Percentiles rank a stretch among this genome's conserved stretches.
These are phyloP conservation scores for Caenorhabditis tropicalis DNA, from an alignment of 1,140 invertebrate genomes.

Conservation along the genomic window DNA sequence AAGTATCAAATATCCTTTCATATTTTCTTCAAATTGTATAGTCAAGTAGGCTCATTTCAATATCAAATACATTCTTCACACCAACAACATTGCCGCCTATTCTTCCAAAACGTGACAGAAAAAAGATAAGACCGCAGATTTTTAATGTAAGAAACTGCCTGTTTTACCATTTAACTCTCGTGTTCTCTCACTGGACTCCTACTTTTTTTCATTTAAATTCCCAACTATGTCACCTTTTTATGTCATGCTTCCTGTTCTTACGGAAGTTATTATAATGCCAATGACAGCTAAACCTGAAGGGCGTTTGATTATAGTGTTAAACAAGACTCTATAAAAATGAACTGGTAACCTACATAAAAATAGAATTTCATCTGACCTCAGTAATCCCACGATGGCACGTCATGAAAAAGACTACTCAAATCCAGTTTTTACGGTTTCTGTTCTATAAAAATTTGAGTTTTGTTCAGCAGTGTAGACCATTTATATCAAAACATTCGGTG, in stretches of 20 bases:
- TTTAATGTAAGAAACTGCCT: neutral
- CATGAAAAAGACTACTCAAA: neutral
- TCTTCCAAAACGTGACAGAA: neutral
- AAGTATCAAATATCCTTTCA: neutral
- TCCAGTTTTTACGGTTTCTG: neutral
- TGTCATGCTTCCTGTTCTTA: neutral
- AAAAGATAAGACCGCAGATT: constrained; percentile 12
- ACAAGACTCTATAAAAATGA: neutral
- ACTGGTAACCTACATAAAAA: neutral
- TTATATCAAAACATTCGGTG: neutral
- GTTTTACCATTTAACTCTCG: neutral
- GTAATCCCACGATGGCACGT: neutral
- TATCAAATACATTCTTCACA: constrained; percentile 19
- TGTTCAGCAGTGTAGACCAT: neutral
- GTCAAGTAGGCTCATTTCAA: neutral
- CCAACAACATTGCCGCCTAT: neutral
- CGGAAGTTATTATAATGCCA: neutral
- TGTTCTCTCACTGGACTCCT: neutral
- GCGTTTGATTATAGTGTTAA: neutral
- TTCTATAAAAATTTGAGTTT: neutral
- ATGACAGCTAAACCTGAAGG: no score
- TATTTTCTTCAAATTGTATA: neutral
- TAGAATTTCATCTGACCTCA: neutral
- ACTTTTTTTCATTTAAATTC: neutral
- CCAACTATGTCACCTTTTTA: neutral